Base-by-base conservation (phyloP, 2,113 vertebrate species). In the Spea bombifrons region DNA sequence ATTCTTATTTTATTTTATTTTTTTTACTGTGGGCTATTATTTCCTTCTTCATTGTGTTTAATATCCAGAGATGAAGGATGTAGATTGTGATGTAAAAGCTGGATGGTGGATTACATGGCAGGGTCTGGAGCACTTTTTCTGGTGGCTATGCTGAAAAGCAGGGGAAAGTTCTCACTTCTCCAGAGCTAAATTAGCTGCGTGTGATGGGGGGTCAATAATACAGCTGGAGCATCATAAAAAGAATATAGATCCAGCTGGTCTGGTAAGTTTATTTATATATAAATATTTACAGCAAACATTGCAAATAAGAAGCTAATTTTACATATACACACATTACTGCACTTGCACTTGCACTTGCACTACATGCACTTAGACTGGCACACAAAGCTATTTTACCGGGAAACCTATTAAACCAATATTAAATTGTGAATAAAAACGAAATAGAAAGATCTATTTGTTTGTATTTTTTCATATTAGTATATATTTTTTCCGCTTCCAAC, bases 191-290 rank as follows among this genome's bases (percentile, higher is more conserved):
- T 63, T 45, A 59, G 50, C 9, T 63, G 52, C 65, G 55, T 77
- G 63, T 75, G 53, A 82, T 46, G 46, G 82, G 49, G 70, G 43
- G 82, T 84, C 83, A 83, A 81, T 74, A 78, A 84, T 74, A 83
- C 67, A 57, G 70, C 78, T 77, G 4, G 72, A 84, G 80, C 76
- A 81, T 17, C 59, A 55, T 80, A 78, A 84, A 80, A 75, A 59
- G 64, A 83, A 68, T 73, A 67, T 67, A 82, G 78, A 83, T 85
- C 87, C 88, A 84, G 88, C 86, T 82, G 87, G 85, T 78, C 86
- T 85, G 87, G 88, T 89, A 83, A 89, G 87, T 90, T 82, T 71
- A 2, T 59, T 59, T 59, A 30, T 30, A 30, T 30, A 30, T 30
- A 30, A 30, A 30, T 30, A 30, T 30, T 30, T 30, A 30, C 30